Evolutionary conservation across 2,797 vertebrate genomes (phyloP).

Genomic region (Botia almorhae): DNA sequence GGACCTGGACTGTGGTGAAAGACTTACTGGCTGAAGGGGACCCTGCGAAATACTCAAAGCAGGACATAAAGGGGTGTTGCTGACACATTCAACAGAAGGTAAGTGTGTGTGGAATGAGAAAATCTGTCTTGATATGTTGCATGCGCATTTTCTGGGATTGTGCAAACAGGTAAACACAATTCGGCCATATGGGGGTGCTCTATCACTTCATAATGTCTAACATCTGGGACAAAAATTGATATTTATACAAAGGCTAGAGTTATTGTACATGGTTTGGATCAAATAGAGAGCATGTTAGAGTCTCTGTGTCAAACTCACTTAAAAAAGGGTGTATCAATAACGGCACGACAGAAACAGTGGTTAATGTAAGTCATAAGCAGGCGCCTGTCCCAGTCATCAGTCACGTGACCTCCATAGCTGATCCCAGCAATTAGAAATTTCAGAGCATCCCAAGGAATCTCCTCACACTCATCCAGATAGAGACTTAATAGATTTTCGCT

Average conservation of each 20-base stretch:
- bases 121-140: constrained; percentile 18
- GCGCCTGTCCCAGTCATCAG: constrained; percentile 88
- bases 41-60: constrained; percentile 21
- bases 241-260: constrained; percentile 22
- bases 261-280: constrained; percentile 29
- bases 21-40: not conserved
- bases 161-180: not conserved
- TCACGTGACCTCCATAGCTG: constrained; percentile 90
- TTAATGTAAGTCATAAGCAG: constrained; percentile 88
- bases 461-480: constrained; percentile 87
- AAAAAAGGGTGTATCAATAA: constrained; percentile 74
- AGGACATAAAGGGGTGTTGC: constrained; percentile 15
- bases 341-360: constrained; percentile 85
- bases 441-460: constrained; percentile 88
- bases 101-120: constrained; percentile 29
- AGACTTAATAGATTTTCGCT: constrained; percentile 86
- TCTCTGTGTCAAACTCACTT: constrained; percentile 71
- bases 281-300: constrained; percentile 28
- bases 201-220: constrained; percentile 32
- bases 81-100: constrained; percentile 35
- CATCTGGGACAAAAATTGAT: not conserved
- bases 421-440: constrained; percentile 86
- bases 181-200: constrained; percentile 38
- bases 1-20: not conserved
- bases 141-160: not conserved